These are phyloP conservation scores for Leucopternis melanops DNA, from an alignment of 2,113 vertebrate genomes.

Conservation along the genomic window DNA sequence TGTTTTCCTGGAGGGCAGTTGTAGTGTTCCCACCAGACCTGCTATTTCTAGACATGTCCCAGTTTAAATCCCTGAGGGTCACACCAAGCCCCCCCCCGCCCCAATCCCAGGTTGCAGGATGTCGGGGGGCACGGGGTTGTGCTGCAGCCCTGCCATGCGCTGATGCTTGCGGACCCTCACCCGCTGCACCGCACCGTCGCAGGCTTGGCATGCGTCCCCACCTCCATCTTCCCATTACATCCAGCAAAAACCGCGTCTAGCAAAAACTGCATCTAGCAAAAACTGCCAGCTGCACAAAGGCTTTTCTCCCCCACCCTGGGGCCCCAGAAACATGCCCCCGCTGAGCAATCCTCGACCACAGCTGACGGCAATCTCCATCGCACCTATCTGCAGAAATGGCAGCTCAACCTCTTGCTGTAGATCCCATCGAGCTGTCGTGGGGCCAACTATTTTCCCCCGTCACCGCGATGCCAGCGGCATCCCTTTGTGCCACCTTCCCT, in stretches of 20 bases:
- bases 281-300: background rate
- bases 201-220: background rate
- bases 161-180: background rate
- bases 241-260: background rate
- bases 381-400: background rate
- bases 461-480: accelerated
- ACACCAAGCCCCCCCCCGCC: background rate
- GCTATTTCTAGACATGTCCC: background rate
- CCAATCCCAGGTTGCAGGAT: background rate
- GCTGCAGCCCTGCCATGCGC: background rate
- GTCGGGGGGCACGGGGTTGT: too few relatives aligned
- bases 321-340: background rate
- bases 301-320: background rate
- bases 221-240: background rate
- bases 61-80: background rate
- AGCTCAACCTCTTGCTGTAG: background rate
- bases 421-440: background rate
- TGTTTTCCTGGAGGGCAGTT: background rate
- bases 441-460: background rate
- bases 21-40: background rate
- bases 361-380: background rate
- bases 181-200: background rate
- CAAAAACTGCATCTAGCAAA: background rate
- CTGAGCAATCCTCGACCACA: background rate
- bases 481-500: background rate